These are phyloP conservation scores for Pelvicachromis taeniatus DNA, from an alignment of 2,113 vertebrate species.

Conservation along the genomic window DNA sequence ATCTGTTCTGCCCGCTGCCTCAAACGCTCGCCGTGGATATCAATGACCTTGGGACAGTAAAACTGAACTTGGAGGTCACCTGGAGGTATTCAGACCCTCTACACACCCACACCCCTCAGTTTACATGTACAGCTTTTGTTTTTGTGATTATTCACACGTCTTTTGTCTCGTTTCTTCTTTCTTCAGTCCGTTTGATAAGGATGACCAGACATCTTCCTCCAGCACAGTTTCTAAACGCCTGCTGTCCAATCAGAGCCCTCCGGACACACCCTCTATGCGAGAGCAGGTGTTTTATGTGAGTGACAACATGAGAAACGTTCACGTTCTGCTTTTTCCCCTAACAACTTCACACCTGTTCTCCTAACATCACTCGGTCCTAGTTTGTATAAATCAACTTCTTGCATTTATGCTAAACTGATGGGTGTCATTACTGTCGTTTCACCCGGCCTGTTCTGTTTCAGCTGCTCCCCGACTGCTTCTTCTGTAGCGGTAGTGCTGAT, in stretches of 20 bases:
- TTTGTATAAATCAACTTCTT: background rate
- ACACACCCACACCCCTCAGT: background rate
- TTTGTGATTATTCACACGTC: background rate
- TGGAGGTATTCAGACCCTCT: slow-evolving; percentile 85
- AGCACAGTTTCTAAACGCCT: slow-evolving; percentile 91
- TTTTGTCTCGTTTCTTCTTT: background rate
- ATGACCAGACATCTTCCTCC: slow-evolving; percentile 87
- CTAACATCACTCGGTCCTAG: background rate
- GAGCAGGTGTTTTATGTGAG: slow-evolving; percentile 99
- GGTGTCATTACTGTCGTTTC: slow-evolving; percentile 41
- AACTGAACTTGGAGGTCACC: slow-evolving; percentile 94
- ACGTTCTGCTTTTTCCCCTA: background rate
- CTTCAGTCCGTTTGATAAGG: slow-evolving; percentile 93
- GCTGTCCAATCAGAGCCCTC: slow-evolving; percentile 95
- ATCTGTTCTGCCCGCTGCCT: slow-evolving; percentile 91
- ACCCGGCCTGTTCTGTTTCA: slow-evolving; percentile 68
- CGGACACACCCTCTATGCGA: slow-evolving; percentile 93
- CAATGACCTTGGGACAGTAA: slow-evolving; percentile 96
- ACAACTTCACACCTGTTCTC: background rate
- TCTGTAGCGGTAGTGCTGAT: slow-evolving; percentile 58
- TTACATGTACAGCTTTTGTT: background rate
- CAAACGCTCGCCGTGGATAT: slow-evolving; percentile 97
- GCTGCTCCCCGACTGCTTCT: slow-evolving; percentile 59
- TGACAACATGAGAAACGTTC: slow-evolving; percentile 11
- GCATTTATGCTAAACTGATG: slow-evolving; percentile 5